Conservation (phyloP, 1,140 invertebrate genomes). For the Camponotus floridanus region DNA sequence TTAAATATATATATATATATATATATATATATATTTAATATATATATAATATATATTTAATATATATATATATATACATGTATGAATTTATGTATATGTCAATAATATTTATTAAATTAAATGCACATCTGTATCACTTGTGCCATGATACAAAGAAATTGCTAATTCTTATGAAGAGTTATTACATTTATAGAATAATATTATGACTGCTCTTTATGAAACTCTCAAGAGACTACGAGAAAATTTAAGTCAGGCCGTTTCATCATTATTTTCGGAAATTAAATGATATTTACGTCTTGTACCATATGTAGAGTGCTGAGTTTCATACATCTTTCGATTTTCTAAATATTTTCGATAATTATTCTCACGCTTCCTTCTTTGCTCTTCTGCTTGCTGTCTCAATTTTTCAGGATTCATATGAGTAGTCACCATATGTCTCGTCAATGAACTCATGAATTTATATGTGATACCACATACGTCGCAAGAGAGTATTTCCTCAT, state of each 20-base stretch:
- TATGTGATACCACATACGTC: conserved; percentile 85
- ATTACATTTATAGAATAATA: conserved; percentile 19
- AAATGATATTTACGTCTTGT: conserved; percentile 77
- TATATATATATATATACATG: too few species aligned
- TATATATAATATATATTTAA: too few species aligned
- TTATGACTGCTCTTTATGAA: conserved; percentile 30
- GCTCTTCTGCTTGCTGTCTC: conserved; percentile 84
- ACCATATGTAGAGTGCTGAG: conserved; percentile 76
- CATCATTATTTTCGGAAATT: conserved; percentile 61
- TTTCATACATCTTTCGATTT: conserved; percentile 85
- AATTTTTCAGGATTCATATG: conserved; percentile 85
- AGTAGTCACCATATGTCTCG: conserved; percentile 85
- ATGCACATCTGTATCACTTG: conserved; percentile 57
- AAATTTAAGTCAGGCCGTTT: conserved; percentile 66
- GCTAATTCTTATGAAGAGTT: conserved; percentile 8
- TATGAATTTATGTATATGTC: not conserved
- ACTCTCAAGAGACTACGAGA: not conserved
- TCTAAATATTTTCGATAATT: conserved; percentile 84
- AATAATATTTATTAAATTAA: conserved; percentile 70
- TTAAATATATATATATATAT: too few species aligned
- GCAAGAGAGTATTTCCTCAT: conserved; percentile 84
- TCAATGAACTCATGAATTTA: conserved; percentile 85
- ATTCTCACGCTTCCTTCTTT: conserved; percentile 84
- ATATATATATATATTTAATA: not conserved
- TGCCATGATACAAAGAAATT: conserved; percentile 57